Conservation (phyloP, 2,888 invertebrate species). For the Stenurella melanura region DNA sequence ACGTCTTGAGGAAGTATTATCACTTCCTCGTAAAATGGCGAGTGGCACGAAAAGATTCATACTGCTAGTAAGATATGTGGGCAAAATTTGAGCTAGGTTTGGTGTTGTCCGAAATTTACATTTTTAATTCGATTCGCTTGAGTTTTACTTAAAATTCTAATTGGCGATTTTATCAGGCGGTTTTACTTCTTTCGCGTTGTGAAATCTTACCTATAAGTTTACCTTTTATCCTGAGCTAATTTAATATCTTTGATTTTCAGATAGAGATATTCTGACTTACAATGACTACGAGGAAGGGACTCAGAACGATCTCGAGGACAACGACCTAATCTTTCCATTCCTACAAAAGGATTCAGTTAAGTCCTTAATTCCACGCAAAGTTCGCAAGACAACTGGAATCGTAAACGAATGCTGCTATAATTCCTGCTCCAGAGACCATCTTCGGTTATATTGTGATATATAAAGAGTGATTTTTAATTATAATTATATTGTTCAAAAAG, state of each 20-base stretch:
- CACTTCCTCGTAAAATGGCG: too few relatives aligned
- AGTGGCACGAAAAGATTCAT: too few relatives aligned
- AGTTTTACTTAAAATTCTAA: too few relatives aligned
- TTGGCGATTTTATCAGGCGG: too few relatives aligned
- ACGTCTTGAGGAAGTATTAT: too few relatives aligned
- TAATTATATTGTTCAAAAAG: neutral
- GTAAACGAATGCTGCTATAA: slow-evolving; percentile 33
- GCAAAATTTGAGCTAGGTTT: too few relatives aligned
- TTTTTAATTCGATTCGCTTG: too few relatives aligned
- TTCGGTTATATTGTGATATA: neutral
- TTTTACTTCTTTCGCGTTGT: too few relatives aligned
- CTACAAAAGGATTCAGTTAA: slow-evolving; percentile 22
- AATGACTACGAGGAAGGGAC: slow-evolving; percentile 18
- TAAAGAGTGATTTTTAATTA: neutral
- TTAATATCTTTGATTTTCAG: slow-evolving; percentile 15
- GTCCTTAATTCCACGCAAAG: slow-evolving; percentile 22
- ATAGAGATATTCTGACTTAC: slow-evolving; percentile 20
- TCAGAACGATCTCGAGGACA: neutral
- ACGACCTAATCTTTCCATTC: slow-evolving; percentile 23
- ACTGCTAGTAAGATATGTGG: too few relatives aligned
- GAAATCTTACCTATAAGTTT: neutral
- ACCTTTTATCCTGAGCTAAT: neutral
- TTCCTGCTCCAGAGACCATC: slow-evolving; percentile 13
- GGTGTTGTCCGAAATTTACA: too few relatives aligned
- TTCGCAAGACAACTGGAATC: slow-evolving; percentile 15